Evolutionary conservation across 2,888 invertebrate genomes (phyloP), one percentile per base, ranked within the genome.

Genomic region (Cynaeus angustus): DNA sequence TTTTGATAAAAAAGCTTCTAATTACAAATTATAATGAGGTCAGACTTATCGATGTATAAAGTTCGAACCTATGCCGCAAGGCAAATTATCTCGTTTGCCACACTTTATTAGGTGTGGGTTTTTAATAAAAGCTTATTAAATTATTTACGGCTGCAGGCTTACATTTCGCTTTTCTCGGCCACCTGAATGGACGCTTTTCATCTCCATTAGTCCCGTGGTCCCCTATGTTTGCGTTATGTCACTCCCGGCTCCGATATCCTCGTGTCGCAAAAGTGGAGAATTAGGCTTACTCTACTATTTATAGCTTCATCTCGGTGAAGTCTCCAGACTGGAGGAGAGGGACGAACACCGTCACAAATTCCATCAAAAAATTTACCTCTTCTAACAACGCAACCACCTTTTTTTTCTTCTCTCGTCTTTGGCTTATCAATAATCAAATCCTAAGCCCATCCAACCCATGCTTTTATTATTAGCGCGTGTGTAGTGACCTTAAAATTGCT

Each of bases 261-360:
- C 30, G 30, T 55, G 55, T 70, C 59, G 66, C 43, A 48, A 45
- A 55, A 50, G 61, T 52, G 61, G 45, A 52, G 73, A 75, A 76
- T 77, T 76, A 76, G 72, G 75, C 70, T 75, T 65, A 73, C 75
- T 78, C 71, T 73, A 74, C 68, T 77, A 78, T 78, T 78, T 77
- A 78, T 76, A 72, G 69, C 75, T 72, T 70, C 74, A 76, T 76
- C 73, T 72, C 66, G 62, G 66, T 30, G 33, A 46, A 41, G 56
- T 58, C 66, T 59, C 46, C 52, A 52, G 56, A 56, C 41, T 53
- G 64, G 9, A 12, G 41, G 13, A 41, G 37, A 8, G 37, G 7
- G 37, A 37, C n/a, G 37, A 30, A 30, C 6, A n/a, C n/a, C n/a
- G n/a, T n/a, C n/a, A n/a, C n/a, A n/a, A n/a, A n/a, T 21, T 21